Evolutionary conservation across 2,113 vertebrate genomes (phyloP).

Genomic region (Nicator chloris): DNA sequence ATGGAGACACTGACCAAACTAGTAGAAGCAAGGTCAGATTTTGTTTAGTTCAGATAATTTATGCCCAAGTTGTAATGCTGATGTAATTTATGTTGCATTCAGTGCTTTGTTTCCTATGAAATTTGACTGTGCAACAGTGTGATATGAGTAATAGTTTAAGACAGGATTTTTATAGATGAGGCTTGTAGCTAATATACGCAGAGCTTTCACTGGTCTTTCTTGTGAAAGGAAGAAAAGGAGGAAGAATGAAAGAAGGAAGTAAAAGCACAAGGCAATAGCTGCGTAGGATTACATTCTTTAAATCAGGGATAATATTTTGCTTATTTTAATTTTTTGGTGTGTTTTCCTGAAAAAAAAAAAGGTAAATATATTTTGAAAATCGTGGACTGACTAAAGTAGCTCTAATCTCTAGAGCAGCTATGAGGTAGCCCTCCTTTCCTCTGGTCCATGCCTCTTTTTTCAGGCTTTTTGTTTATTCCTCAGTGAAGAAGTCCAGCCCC

Average conservation of each 20-base stretch:
- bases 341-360: not conserved
- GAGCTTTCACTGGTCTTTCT: not conserved
- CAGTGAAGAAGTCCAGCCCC: not conserved
- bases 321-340: not conserved
- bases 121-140: conserved; percentile 63
- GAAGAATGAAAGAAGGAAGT: not conserved
- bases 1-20: conserved; percentile 58
- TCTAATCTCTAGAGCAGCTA: not conserved
- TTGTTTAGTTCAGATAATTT: conserved; percentile 74
- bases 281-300: not conserved
- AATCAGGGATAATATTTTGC: not conserved
- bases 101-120: conserved; percentile 64
- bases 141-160: conserved; percentile 66
- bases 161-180: conserved; percentile 1
- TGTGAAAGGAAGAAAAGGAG: not conserved
- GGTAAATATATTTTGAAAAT: not conserved
- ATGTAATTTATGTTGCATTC: conserved; percentile 65
- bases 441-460: not conserved
- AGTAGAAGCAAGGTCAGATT: conserved; percentile 66
- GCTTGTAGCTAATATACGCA: not conserved
- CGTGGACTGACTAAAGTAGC: not conserved
- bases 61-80: conserved; percentile 40
- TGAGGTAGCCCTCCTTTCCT: not conserved
- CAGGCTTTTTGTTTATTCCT: not conserved
- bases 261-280: not conserved